Base-by-base conservation (phyloP, 2,888 invertebrate species). In the Acleris literana region DNA sequence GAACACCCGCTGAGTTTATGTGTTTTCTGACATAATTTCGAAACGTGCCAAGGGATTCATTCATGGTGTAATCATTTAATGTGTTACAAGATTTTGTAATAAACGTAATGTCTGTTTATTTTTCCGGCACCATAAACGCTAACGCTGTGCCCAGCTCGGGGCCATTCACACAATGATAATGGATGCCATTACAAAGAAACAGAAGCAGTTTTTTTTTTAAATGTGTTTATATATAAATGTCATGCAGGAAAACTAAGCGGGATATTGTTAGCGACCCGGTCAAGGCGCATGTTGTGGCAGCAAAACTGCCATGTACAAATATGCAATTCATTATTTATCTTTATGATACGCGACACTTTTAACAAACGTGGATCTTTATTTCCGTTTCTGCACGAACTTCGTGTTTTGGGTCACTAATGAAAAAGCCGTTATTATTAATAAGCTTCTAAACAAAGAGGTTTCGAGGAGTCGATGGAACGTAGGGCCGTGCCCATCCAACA, bases 1-100 rank as follows among this genome's bases (percentile, higher is more conserved):
- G 76, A 78, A 75, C 75, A 69, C 60, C 67, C 68, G 49, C 59
- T n/a, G 63, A 22, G 58, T 60, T 65, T 60, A 59, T 64, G 64
- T 63, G 68, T 64, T 52, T 55, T 59, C 67, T 70, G 66, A 67
- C 72, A 70, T 69, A 18, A 70, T 74, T 74, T 70, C 65, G 64
- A 69, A 70, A 73, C 48, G 61, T 61, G 66, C 64, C 64, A 64
- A 58, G 70, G 56, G 69, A 68, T 71, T 71, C 64, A 66, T 68
- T 72, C 70, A 69, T 68, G 66, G 61, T 62, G 39, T 57, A 62
- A 52, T 57, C 57, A 57, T 66, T 66, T 66, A 60, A 65, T 46
- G 55, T 61, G 55, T 55, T 56, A 57, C 56, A 16, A 62, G 53
- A 62, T 57, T 61, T 57, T 52, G 52, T 66, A 66, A 57, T 66